Percentiles rank a stretch among this genome's conserved stretches.
These are phyloP conservation scores for Microtus oregoni DNA, from an alignment of 2,113 vertebrate genomes.

Conservation along the genomic window DNA sequence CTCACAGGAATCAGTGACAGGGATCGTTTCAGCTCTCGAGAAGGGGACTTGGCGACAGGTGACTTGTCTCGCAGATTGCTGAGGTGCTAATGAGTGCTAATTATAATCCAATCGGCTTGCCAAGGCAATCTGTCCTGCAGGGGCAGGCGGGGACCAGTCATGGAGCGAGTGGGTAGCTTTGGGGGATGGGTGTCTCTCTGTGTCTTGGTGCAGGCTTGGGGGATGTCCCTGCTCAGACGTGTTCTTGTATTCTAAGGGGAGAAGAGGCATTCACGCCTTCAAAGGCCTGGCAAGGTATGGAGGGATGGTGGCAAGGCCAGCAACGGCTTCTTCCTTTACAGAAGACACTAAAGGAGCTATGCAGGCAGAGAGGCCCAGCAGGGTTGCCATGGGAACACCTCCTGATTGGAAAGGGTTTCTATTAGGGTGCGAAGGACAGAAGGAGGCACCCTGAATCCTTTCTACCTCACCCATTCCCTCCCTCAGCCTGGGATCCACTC, in stretches of 20 bases:
- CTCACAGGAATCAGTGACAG: not conserved
- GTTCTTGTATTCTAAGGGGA: not conserved
- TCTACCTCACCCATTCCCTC: not conserved
- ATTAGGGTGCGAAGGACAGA: not conserved
- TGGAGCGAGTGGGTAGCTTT: not conserved
- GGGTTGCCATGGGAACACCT: not conserved
- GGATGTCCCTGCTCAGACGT: not conserved
- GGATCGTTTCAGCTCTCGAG: not conserved
- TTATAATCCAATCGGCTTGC: not conserved
- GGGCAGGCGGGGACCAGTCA: conserved; percentile 47
- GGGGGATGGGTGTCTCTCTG: not conserved
- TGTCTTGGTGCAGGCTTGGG: not conserved
- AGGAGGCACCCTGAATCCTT: not conserved
- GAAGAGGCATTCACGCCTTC: not conserved
- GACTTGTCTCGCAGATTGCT: not conserved
- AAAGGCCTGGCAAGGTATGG: not conserved
- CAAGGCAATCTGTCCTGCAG: conserved; percentile 59
- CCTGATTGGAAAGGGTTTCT: not conserved
- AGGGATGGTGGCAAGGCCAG: not conserved
- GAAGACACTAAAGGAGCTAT: not conserved
- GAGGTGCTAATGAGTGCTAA: conserved; percentile 66
- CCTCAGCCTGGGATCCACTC: not conserved
- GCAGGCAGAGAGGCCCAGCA: not conserved
- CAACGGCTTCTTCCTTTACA: not conserved
- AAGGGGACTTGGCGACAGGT: conserved; percentile 34